Base-by-base conservation (phyloP, 2,797 vertebrate genomes). In the Mus spretus region DNA sequence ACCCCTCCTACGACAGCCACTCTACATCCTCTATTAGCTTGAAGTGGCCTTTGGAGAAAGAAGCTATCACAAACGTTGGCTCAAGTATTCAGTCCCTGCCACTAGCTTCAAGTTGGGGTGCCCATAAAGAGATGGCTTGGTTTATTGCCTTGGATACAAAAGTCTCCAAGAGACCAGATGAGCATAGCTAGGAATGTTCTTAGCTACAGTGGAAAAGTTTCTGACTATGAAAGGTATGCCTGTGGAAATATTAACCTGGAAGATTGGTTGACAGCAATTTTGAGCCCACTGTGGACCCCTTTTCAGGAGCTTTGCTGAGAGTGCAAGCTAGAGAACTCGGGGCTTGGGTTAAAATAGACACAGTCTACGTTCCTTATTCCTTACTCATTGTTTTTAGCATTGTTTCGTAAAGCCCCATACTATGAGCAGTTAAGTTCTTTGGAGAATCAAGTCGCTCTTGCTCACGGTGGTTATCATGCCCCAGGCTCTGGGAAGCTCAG, bases 381-480 rank as follows among this genome's bases (percentile, higher is more conserved):
- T 57, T 57, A 10, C 59, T 67, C 31, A 50, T n/a, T 72, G 70
- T 26, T 72, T 90, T 89, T 34, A 91, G 37, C 3, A 0, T 78
- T 50, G 55, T 34, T 31, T 6, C 85, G 75, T 91, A 85, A 72
- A 57, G 67, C 53, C 14, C 47, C 55, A 80, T 12, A 0, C 1
- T 91, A 24, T n/a, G 94, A 85, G 95, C 80, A 90, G 31, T 97
- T 98, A 94, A 89, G 37, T 67, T 90, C 95, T 98, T 87, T 94
- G 92, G 95, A 98, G 98, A 98, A 98, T 88, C 90, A 97, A 95
- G 85, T 98, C 96, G 89, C 77, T 95, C 65, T 6, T 88, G 59
- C 92, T 97, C 85, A 96, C 97, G 91, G 95, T 96, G 92, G 95
- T 96, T 96, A 95, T 84, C 53, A 91, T 67, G 93, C 96, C 97